Percentiles rank a stretch among this genome's conserved stretches.
These are phyloP conservation scores for Odontamblyopus lacepedii DNA, from an alignment of 2,797 vertebrate species.

Conservation along the genomic window DNA sequence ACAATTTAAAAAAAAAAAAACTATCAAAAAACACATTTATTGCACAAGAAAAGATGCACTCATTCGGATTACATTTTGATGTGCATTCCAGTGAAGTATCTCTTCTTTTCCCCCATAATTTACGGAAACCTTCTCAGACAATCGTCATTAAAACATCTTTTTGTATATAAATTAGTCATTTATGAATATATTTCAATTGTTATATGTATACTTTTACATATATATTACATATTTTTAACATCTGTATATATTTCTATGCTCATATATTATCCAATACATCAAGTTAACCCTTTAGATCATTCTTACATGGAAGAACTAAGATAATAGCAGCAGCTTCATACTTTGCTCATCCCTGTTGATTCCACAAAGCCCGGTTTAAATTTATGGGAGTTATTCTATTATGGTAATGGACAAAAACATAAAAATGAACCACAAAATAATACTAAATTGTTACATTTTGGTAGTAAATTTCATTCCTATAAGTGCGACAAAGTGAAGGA, in stretches of 20 bases:
- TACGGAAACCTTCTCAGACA: constrained; percentile 70
- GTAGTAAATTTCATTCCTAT: constrained; percentile 72
- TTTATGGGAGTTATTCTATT: constrained; percentile 78
- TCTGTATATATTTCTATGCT: constrained; percentile 58
- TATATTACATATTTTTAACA: constrained; percentile 64
- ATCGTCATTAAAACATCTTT: constrained; percentile 34
- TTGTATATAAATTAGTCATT: constrained; percentile 37
- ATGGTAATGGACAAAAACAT: constrained; percentile 65
- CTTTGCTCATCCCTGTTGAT: constrained; percentile 99
- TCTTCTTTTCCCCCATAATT: constrained; percentile 84
- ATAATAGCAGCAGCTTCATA: constrained; percentile 99
- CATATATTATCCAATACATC: constrained; percentile 61
- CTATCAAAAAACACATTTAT: constrained; percentile 85
- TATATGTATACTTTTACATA: constrained; percentile 53
- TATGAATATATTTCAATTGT: constrained; percentile 50
- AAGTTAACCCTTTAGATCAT: constrained; percentile 64
- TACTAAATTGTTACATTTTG: constrained; percentile 60
- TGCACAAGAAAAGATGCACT: constrained; percentile 95
- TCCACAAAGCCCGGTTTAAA: constrained; percentile 86
- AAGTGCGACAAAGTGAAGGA: constrained; percentile 75
- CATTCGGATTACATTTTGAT: constrained; percentile 91
- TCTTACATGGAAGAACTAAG: constrained; percentile 85
- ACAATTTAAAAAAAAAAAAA: constrained; percentile 34
- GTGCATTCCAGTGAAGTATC: constrained; percentile 93
- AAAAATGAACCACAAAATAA: constrained; percentile 58